Evolutionary conservation across 2,888 invertebrate species (phyloP).

Genomic region (Punctoribates punctum): DNA sequence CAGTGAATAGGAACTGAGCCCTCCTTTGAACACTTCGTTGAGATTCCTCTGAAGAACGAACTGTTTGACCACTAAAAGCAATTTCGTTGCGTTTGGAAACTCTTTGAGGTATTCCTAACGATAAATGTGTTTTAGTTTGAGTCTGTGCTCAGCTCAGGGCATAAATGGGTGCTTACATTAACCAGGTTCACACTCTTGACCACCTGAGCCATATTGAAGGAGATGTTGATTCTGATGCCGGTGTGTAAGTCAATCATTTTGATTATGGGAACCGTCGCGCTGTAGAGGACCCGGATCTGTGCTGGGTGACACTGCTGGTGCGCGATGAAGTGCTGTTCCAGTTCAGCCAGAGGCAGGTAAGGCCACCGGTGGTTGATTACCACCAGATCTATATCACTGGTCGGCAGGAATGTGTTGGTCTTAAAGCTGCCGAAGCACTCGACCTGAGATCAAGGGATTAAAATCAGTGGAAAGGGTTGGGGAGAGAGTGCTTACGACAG

Average conservation of each 20-base stretch:
- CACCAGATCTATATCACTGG: constrained; percentile 74
- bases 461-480: neutral
- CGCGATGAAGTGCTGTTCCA: constrained; percentile 83
- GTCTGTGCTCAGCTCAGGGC: neutral
- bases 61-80: constrained; percentile 96
- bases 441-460: constrained; percentile 57
- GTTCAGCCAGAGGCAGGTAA: constrained; percentile 79
- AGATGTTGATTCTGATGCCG: constrained; percentile 94
- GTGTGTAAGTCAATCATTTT: constrained; percentile 84
- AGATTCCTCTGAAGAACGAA: constrained; percentile 95
- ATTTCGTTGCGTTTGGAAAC: constrained; percentile 84
- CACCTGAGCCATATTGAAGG: constrained; percentile 98
- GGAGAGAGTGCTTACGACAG: constrained; percentile 52
- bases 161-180: constrained; percentile 58
- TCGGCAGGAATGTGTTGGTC: constrained; percentile 94
- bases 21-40: constrained; percentile 99
- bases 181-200: constrained; percentile 94
- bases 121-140: neutral
- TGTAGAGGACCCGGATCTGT: constrained; percentile 91
- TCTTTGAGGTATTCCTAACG: constrained; percentile 69
- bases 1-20: constrained; percentile 97
- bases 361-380: constrained; percentile 73
- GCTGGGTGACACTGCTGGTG: constrained; percentile 82
- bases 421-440: constrained; percentile 97
- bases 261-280: constrained; percentile 94